A percentile compares a stretch with the other conserved stretches of the same genome.
phyloP scores from a whole-genome alignment of 2,888 invertebrate species.

The Nomada goodeniana region DNA sequence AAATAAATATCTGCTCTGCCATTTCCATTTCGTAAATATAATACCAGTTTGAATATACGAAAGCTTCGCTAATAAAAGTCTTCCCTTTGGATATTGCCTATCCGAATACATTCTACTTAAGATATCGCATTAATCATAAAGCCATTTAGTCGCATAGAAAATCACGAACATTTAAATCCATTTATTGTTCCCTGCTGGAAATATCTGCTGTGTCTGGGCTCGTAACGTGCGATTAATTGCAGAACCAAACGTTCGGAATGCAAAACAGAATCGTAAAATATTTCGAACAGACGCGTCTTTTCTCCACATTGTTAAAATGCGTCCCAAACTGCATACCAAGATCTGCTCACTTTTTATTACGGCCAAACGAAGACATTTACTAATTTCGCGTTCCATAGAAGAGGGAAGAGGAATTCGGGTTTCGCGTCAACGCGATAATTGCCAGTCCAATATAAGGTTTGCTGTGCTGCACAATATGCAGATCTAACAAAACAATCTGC shows the following conservation, averaged over 20 bases:
- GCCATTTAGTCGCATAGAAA: no score
- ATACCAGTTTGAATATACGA: no score
- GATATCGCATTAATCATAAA: no score
- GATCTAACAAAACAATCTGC: not conserved
- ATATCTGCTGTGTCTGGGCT: not conserved
- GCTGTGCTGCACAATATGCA: not conserved
- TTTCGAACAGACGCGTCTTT: conserved; percentile 18
- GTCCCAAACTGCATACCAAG: conserved; percentile 37
- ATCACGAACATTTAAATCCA: not conserved
- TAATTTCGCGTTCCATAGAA: conserved; percentile 5
- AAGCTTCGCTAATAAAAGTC: no score
- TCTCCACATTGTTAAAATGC: conserved; percentile 24
- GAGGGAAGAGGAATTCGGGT: not conserved
- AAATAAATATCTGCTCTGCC: no score
- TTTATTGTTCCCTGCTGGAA: not conserved
- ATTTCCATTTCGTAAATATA: no score
- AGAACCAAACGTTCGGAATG: not conserved
- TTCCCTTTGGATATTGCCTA: no score
- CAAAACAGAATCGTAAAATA: conserved; percentile 9
- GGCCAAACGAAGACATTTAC: not conserved
- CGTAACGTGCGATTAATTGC: not conserved
- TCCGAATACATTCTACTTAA: no score
- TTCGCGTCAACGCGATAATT: conserved; percentile 45
- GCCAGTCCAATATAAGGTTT: conserved; percentile 55
- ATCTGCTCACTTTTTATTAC: conserved; percentile 47